Evolutionary conservation across 53 echinoderm and acorn worm species (phyloP).

Genomic region (Echinometra lucunter): DNA sequence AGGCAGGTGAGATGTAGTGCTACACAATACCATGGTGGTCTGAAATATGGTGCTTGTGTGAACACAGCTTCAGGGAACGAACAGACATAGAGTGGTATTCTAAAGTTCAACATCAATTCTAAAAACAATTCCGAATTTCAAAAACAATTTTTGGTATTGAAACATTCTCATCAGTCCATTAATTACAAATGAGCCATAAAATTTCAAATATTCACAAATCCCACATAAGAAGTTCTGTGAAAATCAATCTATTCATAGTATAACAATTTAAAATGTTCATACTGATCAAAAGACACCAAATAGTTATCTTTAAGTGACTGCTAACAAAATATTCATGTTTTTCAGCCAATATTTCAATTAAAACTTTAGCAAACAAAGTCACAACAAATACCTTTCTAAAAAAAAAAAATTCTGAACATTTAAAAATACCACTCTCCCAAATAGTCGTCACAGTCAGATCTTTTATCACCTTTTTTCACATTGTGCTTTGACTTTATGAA

Average conservation of each 20-base stretch:
- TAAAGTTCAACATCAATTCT: conserved; percentile 31
- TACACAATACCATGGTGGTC: neutral
- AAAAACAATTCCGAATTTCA: neutral
- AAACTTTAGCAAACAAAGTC: no score
- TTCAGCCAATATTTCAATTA: no score
- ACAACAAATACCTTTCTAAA: no score
- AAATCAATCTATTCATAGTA: no score
- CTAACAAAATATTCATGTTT: no score
- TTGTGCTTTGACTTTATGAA: neutral
- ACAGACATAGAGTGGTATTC: neutral
- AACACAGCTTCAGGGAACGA: neutral
- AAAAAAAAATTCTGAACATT: no score
- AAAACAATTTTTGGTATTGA: neutral
- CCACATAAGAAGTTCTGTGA: neutral
- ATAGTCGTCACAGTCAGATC: no score
- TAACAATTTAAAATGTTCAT: no score
- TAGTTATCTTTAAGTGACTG: no score
- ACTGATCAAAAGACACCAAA: no score
- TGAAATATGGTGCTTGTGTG: conserved; percentile 26
- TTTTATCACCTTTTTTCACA: no score
- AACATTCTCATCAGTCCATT: neutral
- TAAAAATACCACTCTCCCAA: no score
- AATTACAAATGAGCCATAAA: neutral
- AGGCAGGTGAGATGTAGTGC: neutral
- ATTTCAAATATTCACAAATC: neutral